Evolutionary conservation across 2,888 invertebrate species (phyloP).

Genomic region (Acanthosoma haemorrhoidale): DNA sequence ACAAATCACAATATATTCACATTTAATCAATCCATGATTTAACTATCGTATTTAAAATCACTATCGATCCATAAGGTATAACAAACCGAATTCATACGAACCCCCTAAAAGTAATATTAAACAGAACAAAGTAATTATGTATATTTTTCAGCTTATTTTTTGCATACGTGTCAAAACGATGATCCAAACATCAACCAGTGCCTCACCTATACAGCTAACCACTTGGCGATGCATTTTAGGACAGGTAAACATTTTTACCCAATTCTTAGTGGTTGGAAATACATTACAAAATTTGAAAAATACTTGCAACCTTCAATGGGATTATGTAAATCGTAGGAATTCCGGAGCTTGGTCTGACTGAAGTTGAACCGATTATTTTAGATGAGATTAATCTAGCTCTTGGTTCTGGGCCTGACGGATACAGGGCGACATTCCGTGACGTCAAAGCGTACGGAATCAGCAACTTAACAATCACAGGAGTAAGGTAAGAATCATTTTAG

Average conservation of each 20-base stretch:
- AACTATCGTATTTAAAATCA: too few relatives aligned
- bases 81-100: too few relatives aligned
- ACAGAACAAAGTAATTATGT: too few relatives aligned
- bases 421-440: slow-evolving; percentile 72
- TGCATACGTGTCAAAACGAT: slow-evolving; percentile 65
- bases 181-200: slow-evolving; percentile 69
- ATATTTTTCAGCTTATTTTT: slow-evolving; percentile 54
- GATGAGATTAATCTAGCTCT: slow-evolving; percentile 75
- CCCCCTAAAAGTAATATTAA: too few relatives aligned
- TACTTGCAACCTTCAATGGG: not conserved
- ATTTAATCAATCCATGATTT: too few relatives aligned
- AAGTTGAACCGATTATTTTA: slow-evolving; percentile 71
- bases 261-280: not conserved
- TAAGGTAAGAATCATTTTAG: too few relatives aligned
- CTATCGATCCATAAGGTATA: too few relatives aligned
- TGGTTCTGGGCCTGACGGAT: slow-evolving; percentile 76
- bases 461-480: slow-evolving; percentile 70
- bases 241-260: slow-evolving; percentile 44
- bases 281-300: not conserved
- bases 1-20: too few relatives aligned
- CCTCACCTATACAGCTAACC: slow-evolving; percentile 67
- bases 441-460: slow-evolving; percentile 77
- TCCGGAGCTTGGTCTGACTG: slow-evolving; percentile 60
- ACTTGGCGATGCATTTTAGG: slow-evolving; percentile 63
- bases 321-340: slow-evolving; percentile 51